phyloP scores from a whole-genome alignment of 1,140 invertebrate species.

The Trachelipus rathkii region DNA sequence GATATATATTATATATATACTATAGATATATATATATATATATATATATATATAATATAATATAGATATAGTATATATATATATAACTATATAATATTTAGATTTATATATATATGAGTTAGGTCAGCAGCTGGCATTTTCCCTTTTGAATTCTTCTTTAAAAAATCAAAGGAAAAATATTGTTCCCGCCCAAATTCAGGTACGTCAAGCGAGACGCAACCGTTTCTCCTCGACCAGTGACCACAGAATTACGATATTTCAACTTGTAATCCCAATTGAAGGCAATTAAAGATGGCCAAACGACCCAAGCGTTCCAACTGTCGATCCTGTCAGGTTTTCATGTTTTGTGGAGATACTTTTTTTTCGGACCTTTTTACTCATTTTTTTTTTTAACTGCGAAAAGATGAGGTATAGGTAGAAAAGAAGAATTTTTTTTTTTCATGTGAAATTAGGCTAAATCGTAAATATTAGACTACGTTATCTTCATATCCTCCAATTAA shows the following conservation, averaged over 20 bases:
- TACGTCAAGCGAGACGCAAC: background rate
- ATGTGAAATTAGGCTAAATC: background rate
- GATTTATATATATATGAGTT: too few species aligned
- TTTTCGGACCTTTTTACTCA: background rate
- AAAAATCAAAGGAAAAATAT: background rate
- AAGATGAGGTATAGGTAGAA: background rate
- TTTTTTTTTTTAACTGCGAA: background rate
- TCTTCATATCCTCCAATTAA: background rate
- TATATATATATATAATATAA: too few species aligned
- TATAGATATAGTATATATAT: too few species aligned
- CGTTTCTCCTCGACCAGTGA: too few species aligned
- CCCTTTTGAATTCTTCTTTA: too few species aligned
- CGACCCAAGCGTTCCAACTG: background rate
- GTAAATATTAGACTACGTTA: background rate
- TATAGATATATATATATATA: too few species aligned
- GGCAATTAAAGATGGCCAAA: background rate
- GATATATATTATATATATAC: too few species aligned
- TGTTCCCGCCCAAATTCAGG: slow-evolving; percentile 1
- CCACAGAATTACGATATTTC: background rate
- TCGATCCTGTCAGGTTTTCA: background rate
- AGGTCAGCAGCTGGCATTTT: too few species aligned
- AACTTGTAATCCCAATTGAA: background rate
- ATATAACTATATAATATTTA: too few species aligned
- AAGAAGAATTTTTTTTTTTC: background rate
- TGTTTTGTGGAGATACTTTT: background rate